Conservation (phyloP, 2,888 invertebrate species). For the Coelinius sp. region DNA sequence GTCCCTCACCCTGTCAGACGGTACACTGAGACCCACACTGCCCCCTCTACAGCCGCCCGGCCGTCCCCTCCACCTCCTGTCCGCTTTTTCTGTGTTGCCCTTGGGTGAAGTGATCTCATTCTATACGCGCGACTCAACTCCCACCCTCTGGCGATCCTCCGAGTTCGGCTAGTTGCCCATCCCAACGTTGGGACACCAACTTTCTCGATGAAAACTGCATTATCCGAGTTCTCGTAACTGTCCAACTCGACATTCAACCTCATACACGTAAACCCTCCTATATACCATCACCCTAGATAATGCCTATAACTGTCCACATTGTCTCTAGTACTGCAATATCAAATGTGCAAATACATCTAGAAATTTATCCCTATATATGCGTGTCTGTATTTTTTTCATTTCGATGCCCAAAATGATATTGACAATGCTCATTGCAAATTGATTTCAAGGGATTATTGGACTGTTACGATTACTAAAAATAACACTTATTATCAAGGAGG, state of each 20-base stretch:
- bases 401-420: no score
- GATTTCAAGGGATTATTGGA: no score
- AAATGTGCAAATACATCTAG: neutral
- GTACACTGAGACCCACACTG: slow-evolving; percentile 28
- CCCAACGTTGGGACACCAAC: slow-evolving; percentile 49
- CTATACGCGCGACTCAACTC: slow-evolving; percentile 15
- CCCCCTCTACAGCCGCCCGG: slow-evolving; percentile 35
- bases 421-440: no score
- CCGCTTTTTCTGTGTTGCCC: slow-evolving; percentile 32
- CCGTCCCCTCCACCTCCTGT: no score
- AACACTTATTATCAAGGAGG: no score
- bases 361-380: neutral
- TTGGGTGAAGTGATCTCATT: slow-evolving; percentile 15
- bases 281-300: slow-evolving; percentile 22
- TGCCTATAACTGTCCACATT: slow-evolving; percentile 15
- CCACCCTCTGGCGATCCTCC: slow-evolving; percentile 43
- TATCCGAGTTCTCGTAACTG: slow-evolving; percentile 58
- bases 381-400: slow-evolving; percentile 20
- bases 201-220: slow-evolving; percentile 68
- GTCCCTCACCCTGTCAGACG: slow-evolving; percentile 38
- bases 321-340: neutral
- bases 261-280: slow-evolving; percentile 19
- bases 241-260: slow-evolving; percentile 37
- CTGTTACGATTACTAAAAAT: no score
- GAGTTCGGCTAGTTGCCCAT: slow-evolving; percentile 36